Percentiles rank a stretch among this genome's conserved stretches.
These are phyloP conservation scores for Coracias cyanogaster DNA, from an alignment of 2,797 vertebrate genomes.

Conservation along the genomic window DNA sequence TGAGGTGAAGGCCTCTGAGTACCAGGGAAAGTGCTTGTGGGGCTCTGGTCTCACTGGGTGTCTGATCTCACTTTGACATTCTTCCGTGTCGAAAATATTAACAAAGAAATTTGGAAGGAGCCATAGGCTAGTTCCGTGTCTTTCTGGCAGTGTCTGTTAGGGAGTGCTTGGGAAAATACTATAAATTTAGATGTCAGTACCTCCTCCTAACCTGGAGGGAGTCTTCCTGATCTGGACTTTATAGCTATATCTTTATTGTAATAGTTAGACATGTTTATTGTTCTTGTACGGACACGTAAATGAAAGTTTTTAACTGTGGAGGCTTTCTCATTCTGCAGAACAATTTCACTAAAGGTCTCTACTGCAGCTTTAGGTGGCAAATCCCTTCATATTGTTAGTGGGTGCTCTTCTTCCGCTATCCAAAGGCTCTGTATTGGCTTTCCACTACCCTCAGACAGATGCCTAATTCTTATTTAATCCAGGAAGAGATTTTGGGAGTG, in stretches of 20 bases:
- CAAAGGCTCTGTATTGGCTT: neutral
- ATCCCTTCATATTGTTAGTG: neutral
- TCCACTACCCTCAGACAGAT: neutral
- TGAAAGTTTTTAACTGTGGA: neutral
- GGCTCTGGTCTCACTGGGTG: neutral
- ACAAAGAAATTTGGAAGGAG: neutral
- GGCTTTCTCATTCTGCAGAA: neutral
- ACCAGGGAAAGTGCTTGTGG: neutral
- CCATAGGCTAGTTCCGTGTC: neutral
- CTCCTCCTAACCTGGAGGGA: neutral
- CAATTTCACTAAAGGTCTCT: neutral
- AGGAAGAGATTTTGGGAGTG: neutral
- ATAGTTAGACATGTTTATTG: neutral
- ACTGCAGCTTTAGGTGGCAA: neutral
- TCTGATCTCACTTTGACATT: neutral
- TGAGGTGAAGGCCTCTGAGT: neutral
- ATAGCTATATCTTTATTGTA: neutral
- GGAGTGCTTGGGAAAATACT: neutral
- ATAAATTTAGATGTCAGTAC: neutral
- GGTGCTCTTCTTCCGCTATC: neutral
- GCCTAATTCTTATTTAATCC: slow-evolving; percentile 1
- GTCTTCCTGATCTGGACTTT: neutral
- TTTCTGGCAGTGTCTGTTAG: neutral
- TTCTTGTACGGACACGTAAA: neutral
- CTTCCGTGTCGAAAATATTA: neutral